These are phyloP conservation scores for Labroides dimidiatus DNA, from an alignment of 2,797 vertebrate genomes.

Conservation along the genomic window DNA sequence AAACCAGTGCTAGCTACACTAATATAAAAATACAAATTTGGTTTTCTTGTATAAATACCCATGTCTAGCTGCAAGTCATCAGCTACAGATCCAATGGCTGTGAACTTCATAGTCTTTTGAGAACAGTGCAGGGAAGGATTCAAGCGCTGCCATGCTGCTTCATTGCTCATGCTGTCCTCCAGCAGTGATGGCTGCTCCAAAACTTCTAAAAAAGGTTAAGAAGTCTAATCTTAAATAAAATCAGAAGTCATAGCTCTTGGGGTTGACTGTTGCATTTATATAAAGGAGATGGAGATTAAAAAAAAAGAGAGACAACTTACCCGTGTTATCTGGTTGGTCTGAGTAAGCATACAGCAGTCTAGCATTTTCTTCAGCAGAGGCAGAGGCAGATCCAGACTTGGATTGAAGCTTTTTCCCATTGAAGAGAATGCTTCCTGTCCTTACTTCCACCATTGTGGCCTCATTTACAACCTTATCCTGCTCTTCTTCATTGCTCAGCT, in stretches of 20 bases:
- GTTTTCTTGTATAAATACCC: constrained; percentile 22
- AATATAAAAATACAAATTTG: neutral
- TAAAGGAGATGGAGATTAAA: neutral
- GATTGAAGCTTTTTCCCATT: constrained; percentile 28
- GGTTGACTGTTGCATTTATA: neutral
- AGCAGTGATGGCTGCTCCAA: neutral
- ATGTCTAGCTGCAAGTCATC: constrained; percentile 41
- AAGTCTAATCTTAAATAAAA: neutral
- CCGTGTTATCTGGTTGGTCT: neutral
- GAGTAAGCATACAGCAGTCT: neutral
- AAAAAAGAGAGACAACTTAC: neutral
- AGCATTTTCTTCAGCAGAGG: neutral
- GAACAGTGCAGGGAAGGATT: constrained; percentile 50
- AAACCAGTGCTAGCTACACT: neutral
- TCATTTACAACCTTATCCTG: neutral
- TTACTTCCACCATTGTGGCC: neutral
- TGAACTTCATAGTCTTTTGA: constrained; percentile 41
- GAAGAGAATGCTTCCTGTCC: constrained; percentile 22
- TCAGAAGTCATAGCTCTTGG: neutral
- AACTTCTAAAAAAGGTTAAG: neutral
- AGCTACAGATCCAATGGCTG: constrained; percentile 37
- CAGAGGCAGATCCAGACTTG: neutral
- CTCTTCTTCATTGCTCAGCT: neutral
- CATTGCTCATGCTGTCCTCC: neutral
- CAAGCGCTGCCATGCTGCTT: constrained; percentile 35